These are phyloP conservation scores for Caloenas nicobarica DNA, from an alignment of 2,113 vertebrate species.

Conservation along the genomic window DNA sequence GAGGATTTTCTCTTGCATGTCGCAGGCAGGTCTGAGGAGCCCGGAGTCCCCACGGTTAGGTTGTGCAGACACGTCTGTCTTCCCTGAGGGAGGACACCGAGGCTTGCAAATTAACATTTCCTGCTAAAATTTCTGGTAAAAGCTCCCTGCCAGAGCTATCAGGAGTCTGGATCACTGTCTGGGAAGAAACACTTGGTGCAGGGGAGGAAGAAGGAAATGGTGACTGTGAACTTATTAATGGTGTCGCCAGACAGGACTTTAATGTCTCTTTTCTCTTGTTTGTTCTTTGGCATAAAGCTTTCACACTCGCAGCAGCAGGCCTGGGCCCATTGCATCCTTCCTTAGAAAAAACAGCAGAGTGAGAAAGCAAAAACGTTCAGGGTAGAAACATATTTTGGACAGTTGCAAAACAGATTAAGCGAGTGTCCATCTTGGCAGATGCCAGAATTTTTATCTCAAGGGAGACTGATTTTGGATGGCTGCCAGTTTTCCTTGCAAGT, in stretches of 20 bases:
- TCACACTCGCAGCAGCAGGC: not conserved
- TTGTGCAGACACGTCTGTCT: not conserved
- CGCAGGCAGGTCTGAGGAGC: not conserved
- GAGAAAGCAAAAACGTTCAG: not conserved
- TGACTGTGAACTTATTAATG: conserved; percentile 61
- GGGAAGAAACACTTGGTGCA: conserved; percentile 66
- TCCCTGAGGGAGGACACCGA: conserved; percentile 34
- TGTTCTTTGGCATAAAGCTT: conserved; percentile 27
- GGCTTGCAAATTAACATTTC: conserved; percentile 55
- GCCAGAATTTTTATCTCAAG: not conserved
- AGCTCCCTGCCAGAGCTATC: conserved; percentile 60
- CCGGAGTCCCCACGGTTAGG: not conserved
- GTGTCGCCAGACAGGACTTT: conserved; percentile 51
- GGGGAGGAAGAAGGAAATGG: conserved; percentile 67
- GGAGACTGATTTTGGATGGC: not conserved
- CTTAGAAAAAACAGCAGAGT: not conserved
- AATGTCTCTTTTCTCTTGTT: conserved; percentile 49
- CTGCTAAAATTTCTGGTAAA: conserved; percentile 68
- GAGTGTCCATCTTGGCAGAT: not conserved
- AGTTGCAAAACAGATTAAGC: not conserved
- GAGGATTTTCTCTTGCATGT: not conserved
- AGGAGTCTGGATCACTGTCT: conserved; percentile 66
- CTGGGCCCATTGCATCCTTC: not conserved
- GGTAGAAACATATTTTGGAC: not conserved
- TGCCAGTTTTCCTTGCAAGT: not conserved